These are phyloP conservation scores for Acrobasis repandana DNA, from an alignment of 2,888 invertebrate genomes.

Conservation along the genomic window DNA sequence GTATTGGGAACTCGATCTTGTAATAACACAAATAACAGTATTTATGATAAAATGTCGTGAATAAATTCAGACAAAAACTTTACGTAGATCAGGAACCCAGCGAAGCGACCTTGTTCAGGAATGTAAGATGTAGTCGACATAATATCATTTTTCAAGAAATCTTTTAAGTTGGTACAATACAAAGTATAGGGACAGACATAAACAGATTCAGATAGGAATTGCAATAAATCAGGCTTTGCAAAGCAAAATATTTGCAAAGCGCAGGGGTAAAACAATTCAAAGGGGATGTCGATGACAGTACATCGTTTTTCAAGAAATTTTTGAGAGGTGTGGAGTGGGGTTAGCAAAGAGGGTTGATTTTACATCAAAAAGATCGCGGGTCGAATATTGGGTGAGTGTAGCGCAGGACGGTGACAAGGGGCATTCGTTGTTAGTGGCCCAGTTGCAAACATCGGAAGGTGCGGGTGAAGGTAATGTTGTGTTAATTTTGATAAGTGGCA, in stretches of 20 bases:
- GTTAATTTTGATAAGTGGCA: too few relatives aligned
- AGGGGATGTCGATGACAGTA: slow-evolving; percentile 4
- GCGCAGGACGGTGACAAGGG: too few relatives aligned
- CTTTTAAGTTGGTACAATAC: background rate
- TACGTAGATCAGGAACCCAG: slow-evolving; percentile 5
- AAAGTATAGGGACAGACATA: too few relatives aligned
- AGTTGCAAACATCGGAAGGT: too few relatives aligned
- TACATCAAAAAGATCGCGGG: too few relatives aligned
- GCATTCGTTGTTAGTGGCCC: too few relatives aligned
- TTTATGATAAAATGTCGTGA: background rate
- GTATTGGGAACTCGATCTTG: too few relatives aligned
- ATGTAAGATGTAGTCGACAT: background rate
- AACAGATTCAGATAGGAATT: too few relatives aligned
- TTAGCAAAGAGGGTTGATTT: background rate
- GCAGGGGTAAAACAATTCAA: too few relatives aligned
- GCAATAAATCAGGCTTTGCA: too few relatives aligned
- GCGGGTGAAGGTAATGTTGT: too few relatives aligned
- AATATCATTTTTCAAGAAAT: slow-evolving; percentile 2
- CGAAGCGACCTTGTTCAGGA: background rate
- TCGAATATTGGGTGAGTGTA: background rate
- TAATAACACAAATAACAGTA: background rate
- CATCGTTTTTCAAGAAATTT: slow-evolving; percentile 5
- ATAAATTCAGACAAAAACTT: slow-evolving; percentile 1
- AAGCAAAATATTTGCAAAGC: too few relatives aligned
- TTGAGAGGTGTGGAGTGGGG: background rate